Conservation (phyloP, 2,113 vertebrate species). For the Oreocharis arfaki region DNA sequence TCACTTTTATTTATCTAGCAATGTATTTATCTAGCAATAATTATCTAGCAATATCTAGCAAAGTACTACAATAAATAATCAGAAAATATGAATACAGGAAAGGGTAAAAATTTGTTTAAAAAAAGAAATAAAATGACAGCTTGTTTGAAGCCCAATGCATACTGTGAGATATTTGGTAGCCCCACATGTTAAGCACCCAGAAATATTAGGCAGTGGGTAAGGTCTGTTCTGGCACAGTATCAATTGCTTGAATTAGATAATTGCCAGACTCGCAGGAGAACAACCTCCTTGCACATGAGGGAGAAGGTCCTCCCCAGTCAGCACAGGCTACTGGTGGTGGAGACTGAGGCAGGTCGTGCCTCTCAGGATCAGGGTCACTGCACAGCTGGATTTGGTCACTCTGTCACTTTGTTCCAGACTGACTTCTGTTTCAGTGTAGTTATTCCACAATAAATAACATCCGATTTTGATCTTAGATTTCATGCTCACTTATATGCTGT, state of each 20-base stretch:
- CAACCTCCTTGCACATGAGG: neutral
- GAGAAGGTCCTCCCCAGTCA: neutral
- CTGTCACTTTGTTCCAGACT: neutral
- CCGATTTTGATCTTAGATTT: neutral
- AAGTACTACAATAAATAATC: neutral
- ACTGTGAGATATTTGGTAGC: neutral
- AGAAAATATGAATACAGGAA: neutral
- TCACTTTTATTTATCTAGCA: neutral
- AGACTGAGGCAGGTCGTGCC: fast-evolving
- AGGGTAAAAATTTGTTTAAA: neutral
- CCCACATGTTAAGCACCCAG: neutral
- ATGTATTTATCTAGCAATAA: neutral
- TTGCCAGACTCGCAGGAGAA: neutral
- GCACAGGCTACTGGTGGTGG: neutral
- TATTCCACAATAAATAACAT: neutral
- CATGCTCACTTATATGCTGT: neutral
- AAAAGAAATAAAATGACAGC: neutral
- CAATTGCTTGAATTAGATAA: neutral
- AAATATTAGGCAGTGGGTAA: neutral
- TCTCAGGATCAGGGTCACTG: neutral
- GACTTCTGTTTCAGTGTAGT: neutral
- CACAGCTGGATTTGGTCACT: neutral
- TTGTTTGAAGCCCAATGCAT: neutral
- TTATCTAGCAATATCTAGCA: neutral
- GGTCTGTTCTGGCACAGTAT: neutral